phyloP scores from a whole-genome alignment of 2,113 vertebrate genomes.

The Saccopteryx leptura region DNA sequence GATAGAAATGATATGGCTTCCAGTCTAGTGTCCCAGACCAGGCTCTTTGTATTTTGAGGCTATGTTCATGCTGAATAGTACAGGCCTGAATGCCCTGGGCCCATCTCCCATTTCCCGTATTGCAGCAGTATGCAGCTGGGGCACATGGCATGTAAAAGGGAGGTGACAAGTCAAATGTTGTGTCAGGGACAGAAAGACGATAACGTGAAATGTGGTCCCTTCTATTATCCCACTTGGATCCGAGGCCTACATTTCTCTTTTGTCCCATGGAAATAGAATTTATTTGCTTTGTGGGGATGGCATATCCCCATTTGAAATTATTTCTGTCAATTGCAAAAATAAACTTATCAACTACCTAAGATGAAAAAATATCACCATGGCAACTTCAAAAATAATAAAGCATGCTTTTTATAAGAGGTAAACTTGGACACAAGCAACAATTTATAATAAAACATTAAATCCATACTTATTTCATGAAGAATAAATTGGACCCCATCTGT shows the following conservation, averaged over 20 bases:
- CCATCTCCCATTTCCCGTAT: neutral
- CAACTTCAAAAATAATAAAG: conserved; percentile 80
- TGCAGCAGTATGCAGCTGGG: conserved; percentile 23
- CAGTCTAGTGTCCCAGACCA: conserved; percentile 39
- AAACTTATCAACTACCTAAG: conserved; percentile 74
- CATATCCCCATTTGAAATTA: conserved; percentile 73
- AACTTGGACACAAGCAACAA: conserved; percentile 71
- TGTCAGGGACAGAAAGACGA: conserved; percentile 37
- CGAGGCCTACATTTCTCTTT: conserved; percentile 57
- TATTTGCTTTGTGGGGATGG: conserved; percentile 68
- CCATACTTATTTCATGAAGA: conserved; percentile 74
- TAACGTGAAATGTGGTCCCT: conserved; percentile 69
- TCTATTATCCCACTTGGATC: conserved; percentile 57
- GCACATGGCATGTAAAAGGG: neutral
- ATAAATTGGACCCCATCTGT: conserved; percentile 68
- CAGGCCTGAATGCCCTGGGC: neutral
- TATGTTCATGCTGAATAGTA: conserved; percentile 50
- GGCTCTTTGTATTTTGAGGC: conserved; percentile 62
- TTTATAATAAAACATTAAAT: conserved; percentile 79
- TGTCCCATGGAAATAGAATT: conserved; percentile 70
- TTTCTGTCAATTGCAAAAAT: conserved; percentile 77
- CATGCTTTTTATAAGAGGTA: conserved; percentile 71
- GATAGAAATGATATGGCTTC: conserved; percentile 72
- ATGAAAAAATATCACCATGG: conserved; percentile 69
- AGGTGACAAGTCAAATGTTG: conserved; percentile 73